Conservation (phyloP, 92 coral and sea anemone genomes). For the Bergia sp. region DNA sequence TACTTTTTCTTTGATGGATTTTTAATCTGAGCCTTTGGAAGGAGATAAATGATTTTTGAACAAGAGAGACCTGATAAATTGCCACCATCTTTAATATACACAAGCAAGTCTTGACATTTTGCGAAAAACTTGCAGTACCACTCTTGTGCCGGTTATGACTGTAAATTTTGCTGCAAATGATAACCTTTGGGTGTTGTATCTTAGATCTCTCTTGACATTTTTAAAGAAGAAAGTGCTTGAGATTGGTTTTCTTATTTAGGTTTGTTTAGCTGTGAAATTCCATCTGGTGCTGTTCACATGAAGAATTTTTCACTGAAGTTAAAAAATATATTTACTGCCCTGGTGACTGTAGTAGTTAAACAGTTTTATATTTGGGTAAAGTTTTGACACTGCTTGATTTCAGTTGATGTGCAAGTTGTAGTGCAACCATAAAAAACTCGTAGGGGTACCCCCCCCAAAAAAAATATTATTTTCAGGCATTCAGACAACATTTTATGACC, state of each 20-base stretch:
- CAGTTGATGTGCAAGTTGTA: no score
- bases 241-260: no score
- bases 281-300: background rate
- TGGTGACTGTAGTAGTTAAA: background rate
- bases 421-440: background rate
- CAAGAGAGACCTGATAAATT: no score
- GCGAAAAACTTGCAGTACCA: no score
- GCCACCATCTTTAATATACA: no score
- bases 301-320: no score
- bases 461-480: background rate
- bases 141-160: no score
- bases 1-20: no score
- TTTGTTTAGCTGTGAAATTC: background rate
- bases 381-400: background rate
- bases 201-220: background rate
- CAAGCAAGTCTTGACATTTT: no score
- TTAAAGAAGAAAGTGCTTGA: no score
- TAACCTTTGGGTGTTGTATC: background rate
- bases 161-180: background rate
- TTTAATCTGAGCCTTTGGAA: no score
- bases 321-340: background rate
- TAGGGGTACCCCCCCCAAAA: background rate
- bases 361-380: background rate
- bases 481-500: background rate
- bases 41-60: no score